phyloP scores from a whole-genome alignment of 2,797 vertebrate genomes.

The Sebastes minor region DNA sequence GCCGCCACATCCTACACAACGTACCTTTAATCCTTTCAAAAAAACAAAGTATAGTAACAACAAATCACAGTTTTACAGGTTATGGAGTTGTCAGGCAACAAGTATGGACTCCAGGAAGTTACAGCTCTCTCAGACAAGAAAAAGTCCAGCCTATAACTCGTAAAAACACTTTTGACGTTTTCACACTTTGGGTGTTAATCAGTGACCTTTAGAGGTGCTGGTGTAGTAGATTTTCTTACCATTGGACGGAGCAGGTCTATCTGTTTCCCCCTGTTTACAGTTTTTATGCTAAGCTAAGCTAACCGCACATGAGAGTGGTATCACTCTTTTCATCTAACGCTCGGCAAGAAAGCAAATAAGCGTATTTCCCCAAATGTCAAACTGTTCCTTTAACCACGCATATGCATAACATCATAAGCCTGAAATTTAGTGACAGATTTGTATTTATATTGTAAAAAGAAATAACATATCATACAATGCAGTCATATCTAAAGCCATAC shows the following conservation, averaged over 20 bases:
- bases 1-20: too few species aligned
- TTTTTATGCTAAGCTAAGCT: constrained; percentile 6
- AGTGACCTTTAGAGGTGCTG: background rate
- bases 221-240: background rate
- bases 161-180: background rate
- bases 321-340: background rate
- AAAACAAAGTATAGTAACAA: background rate
- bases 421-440: background rate
- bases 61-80: background rate
- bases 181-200: background rate
- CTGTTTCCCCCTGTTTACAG: background rate
- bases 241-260: background rate
- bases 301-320: background rate
- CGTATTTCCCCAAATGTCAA: background rate
- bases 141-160: background rate
- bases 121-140: background rate
- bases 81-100: background rate
- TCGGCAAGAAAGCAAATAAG: background rate
- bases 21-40: background rate
- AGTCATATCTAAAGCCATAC: background rate
- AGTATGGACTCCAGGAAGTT: background rate
- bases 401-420: background rate
- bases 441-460: background rate
- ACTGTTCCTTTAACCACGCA: background rate
- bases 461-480: background rate